Base-by-base conservation (phyloP, 2,888 invertebrate species). In the Pegoplata infirma region DNA sequence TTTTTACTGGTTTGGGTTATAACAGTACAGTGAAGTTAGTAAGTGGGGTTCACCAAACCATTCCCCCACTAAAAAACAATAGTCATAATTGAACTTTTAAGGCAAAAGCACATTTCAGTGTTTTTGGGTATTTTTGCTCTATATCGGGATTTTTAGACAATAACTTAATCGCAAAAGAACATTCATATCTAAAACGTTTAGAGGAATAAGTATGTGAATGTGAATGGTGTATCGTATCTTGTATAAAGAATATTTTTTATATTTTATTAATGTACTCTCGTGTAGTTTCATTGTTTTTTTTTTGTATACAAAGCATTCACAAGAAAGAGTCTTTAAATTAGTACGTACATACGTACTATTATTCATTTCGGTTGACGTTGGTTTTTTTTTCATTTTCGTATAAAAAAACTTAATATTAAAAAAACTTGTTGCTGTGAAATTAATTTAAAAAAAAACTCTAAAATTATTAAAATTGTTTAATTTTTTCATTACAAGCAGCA, bases 401-500 rank as follows among this genome's bases (percentile, higher is more conserved):
- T 12, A 12, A 46, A 46, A n/a, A n/a, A n/a, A n/a, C n/a, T n/a
- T n/a, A n/a, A n/a, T n/a, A 25, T 28, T 7, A 40, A 59, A 64
- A 63, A 55, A 51, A 63, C 32, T 68, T 63, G 49, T 64, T 78
- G 67, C 17, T 47, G 3, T 25, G 44, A 68, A 25, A 40, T 17
- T 23, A 14, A 49, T 16, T 17, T 21, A 23, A 40, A 36, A 63
- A 56, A 14, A 61, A 44, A 59, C 47, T 16, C 36, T 10, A 59
- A 36, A 58, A 47, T 53, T 5, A n/a, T 36, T 8, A 4, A 25
- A 59, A 71, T 49, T 72, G 59, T 46, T 28, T 25, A 16, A 66
- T 61, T 56, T 63, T 46, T 14, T 53, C 2, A 53, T 74, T 66
- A 21, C 72, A 78, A 63, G 73, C 77, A 73, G 68, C 68, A 7